Conservation (phyloP, 2,888 invertebrate genomes). For the Scaptomyza cyrtandrae region DNA sequence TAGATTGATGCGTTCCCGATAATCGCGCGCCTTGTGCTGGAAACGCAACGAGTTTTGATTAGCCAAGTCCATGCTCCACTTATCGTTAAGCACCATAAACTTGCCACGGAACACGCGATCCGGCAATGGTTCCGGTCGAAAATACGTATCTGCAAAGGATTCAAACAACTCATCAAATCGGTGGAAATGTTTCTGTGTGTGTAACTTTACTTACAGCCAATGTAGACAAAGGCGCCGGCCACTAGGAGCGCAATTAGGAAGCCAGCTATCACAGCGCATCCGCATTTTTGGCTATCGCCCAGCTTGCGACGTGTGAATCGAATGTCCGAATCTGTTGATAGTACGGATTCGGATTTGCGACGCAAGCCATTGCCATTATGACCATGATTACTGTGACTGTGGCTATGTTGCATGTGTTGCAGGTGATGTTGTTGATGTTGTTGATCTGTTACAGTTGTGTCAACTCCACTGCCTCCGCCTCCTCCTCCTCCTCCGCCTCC, state of each 20-base stretch:
- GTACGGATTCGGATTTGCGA: slow-evolving; percentile 89
- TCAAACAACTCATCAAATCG: too few relatives aligned
- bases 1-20: slow-evolving; percentile 90
- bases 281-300: slow-evolving; percentile 93
- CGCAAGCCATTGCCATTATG: slow-evolving; percentile 70
- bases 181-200: too few relatives aligned
- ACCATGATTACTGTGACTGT: slow-evolving; percentile 59
- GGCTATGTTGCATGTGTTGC: slow-evolving; percentile 57
- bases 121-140: slow-evolving; percentile 87
- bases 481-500: slow-evolving; percentile 21
- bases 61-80: slow-evolving; percentile 88
- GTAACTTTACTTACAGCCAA: slow-evolving; percentile 86
- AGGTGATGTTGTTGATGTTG: slow-evolving; percentile 52
- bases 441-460: slow-evolving; percentile 20
- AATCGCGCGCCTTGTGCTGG: slow-evolving; percentile 89
- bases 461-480: neutral
- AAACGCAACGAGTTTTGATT: slow-evolving; percentile 89
- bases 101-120: slow-evolving; percentile 93
- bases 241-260: slow-evolving; percentile 92
- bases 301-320: slow-evolving; percentile 94
- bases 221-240: slow-evolving; percentile 88
- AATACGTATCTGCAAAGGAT: slow-evolving; percentile 81
- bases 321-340: slow-evolving; percentile 95
- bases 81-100: slow-evolving; percentile 89
- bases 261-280: slow-evolving; percentile 93